Base-by-base conservation (phyloP, 92 coral and sea anemone genomes). In the Zoanthus sansibaricus region DNA sequence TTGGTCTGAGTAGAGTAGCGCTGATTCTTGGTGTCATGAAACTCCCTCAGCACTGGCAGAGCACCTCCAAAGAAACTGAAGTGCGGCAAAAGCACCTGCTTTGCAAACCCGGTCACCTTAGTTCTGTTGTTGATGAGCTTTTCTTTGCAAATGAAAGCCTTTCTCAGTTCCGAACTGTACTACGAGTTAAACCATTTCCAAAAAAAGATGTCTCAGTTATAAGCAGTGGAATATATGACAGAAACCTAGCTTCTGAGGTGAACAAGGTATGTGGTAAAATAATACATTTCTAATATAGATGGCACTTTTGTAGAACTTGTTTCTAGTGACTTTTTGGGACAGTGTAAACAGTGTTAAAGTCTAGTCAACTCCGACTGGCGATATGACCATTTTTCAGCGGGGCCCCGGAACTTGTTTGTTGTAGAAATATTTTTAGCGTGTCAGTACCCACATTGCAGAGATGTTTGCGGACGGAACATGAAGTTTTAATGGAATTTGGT, bases 131-230 rank as follows among this genome's bases (percentile, higher is more conserved):
- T 51, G 96, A 92, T 56, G 99, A 96, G 84, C 88, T 87, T 71
- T 96, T 79, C 89, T 96, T 95, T 71, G 90, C 93, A 58, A 96
- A 96, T 82, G 99, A 96, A 77, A 96, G 99, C 88, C 87, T 96
- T 46, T 89, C 98, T 6, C 99, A 96, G 87, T 82, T 94, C 84
- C 95, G 87, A 76, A 91, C 91, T 69, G 86, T 96, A 16, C 87
- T 83, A 45, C 92, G 89, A 79, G 42, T 96, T 18, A 96, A 96
- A 86, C 95, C 92, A 52, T 96, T 96, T 84, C 88, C 92, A 17
- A 87, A 90, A 1, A 90, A 87, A 62, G 86, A 75, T 54, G 91
- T 95, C 21, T 82, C 92, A 37, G 49, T 96, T 15, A 89, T 96
- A 37, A 95, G 95, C 76, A 96, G 96, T 86, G 88, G 85, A 46